Base-by-base conservation (phyloP, 2,888 invertebrate genomes). In the Trimorus sp. region DNA sequence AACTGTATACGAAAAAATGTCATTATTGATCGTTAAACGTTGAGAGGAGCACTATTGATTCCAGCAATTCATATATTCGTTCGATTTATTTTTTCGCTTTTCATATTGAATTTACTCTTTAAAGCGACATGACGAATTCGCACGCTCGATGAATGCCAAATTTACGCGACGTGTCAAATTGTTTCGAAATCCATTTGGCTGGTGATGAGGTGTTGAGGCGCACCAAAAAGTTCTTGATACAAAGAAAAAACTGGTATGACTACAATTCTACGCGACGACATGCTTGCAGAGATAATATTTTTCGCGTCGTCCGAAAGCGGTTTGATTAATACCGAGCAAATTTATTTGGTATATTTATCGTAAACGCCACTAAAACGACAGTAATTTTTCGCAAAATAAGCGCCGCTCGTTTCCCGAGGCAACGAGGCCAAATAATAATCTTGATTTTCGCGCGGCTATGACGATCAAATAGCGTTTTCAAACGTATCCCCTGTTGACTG, bases 21-120 rank as follows among this genome's bases (percentile, higher is more conserved):
- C 54, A 48, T 69, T 69, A 77, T 77, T 37, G 69, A 77, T 68
- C 60, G 60, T 60, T 53, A 53, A 68, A 40, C 62, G 54, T n/a
- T 16, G 71, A 59, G 26, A 26, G 36, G 60, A 78, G 45, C 15
- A 56, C 53, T 49, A 70, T 75, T 79, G 74, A 69, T 75, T 75
- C 38, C 70, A 53, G 53, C 70, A 40, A 56, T 48, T 16, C 60
- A 69, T 70, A 74, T 74, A 74, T 79, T 69, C 63, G 51, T 40
- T 45, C 37, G 36, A 48, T 79, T 63, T 63, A 74, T 75, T 75
- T 79, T 70, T 42, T 48, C 38, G 26, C 51, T 63, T 73, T 68
- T 49, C 59, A 63, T 65, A 63, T 79, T 74, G 56, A 63, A 69
- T 65, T 75, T 70, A 42, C 74, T 79, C 59, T 75, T 62, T 51